phyloP scores from a whole-genome alignment of 2,888 invertebrate genomes.

The Drosophila nr. perissopoda region DNA sequence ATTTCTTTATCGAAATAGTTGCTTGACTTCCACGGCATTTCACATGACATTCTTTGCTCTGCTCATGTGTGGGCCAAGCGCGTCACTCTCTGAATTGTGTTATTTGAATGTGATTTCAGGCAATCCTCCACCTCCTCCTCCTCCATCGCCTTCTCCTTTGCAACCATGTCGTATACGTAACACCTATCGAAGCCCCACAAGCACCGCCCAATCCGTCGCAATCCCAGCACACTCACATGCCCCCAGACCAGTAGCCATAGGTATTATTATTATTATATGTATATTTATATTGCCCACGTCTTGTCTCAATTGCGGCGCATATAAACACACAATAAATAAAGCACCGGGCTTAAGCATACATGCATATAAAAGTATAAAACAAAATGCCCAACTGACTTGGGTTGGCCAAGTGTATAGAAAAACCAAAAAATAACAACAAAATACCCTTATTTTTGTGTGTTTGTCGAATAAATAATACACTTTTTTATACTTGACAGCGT shows the following conservation, averaged over 20 bases:
- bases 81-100: constrained; percentile 36
- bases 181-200: constrained; percentile 54
- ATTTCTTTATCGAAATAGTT: constrained; percentile 74
- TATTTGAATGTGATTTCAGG: constrained; percentile 26
- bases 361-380: constrained; percentile 44
- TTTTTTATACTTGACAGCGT: neutral
- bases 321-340: constrained; percentile 66
- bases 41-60: constrained; percentile 54
- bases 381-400: constrained; percentile 46
- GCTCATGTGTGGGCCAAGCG: constrained; percentile 53
- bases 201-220: constrained; percentile 12
- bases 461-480: constrained; percentile 3
- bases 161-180: constrained; percentile 51
- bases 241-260: constrained; percentile 20
- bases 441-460: neutral
- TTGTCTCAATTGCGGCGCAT: constrained; percentile 54
- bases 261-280: constrained; percentile 35
- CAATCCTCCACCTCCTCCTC: constrained; percentile 8
- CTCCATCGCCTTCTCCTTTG: neutral
- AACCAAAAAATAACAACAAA: neutral
- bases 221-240: neutral
- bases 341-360: constrained; percentile 42
- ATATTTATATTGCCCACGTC: constrained; percentile 50
- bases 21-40: constrained; percentile 46
- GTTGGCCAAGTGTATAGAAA: constrained; percentile 6